These are phyloP conservation scores for Artemia franciscana DNA, from an alignment of 1,140 invertebrate genomes.

Conservation along the genomic window DNA sequence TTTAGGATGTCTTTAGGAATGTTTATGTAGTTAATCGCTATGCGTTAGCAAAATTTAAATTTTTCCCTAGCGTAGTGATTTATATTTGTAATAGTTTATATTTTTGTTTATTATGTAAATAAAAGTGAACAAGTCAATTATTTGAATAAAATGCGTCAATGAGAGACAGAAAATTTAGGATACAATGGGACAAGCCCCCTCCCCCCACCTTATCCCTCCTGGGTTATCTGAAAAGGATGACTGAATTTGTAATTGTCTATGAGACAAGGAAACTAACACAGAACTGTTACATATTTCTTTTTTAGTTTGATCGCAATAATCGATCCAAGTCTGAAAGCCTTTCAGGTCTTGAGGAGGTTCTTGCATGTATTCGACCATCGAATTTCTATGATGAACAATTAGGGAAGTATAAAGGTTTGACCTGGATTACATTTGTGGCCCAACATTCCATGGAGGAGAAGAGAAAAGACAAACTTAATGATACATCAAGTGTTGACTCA, in stretches of 20 bases:
- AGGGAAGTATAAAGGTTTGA: constrained; percentile 27
- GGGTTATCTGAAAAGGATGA: no score
- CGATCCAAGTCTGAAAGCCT: constrained; percentile 26
- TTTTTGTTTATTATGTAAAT: no score
- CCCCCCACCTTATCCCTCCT: no score
- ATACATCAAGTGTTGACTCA: not conserved
- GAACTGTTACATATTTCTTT: constrained; percentile 4
- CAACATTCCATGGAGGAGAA: constrained; percentile 11
- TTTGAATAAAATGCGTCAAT: no score
- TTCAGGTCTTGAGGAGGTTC: constrained; percentile 28
- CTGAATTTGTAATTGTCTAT: not conserved
- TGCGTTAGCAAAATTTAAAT: no score
- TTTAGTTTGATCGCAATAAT: constrained; percentile 29
- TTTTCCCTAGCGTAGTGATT: no score
- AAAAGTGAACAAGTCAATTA: no score
- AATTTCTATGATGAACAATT: constrained; percentile 34
- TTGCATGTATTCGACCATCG: constrained; percentile 26
- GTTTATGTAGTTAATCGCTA: no score
- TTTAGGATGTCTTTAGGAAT: no score
- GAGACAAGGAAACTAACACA: not conserved
- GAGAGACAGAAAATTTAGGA: no score
- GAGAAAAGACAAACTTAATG: constrained; percentile 9
- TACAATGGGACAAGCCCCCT: no score
- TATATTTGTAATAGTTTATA: no score
- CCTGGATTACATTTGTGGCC: constrained; percentile 23